These are phyloP conservation scores for human DNA, from an alignment of 2,113 vertebrate species.

Conservation along the genomic window DNA sequence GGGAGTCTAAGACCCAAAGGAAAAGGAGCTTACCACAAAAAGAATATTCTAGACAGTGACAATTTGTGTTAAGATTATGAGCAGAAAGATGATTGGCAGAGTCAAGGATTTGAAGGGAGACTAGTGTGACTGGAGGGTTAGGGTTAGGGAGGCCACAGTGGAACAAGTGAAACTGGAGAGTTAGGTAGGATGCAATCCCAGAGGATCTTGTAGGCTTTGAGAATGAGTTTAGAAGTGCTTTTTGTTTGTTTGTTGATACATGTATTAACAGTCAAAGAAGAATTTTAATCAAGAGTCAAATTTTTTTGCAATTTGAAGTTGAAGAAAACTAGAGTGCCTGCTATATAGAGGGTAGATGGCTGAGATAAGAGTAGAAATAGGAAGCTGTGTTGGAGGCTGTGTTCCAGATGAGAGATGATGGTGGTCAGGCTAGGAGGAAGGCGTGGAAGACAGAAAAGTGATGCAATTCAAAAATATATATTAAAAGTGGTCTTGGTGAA, in stretches of 20 bases:
- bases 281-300: neutral
- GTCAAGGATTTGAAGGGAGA: neutral
- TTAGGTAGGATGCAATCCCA: rapidly evolving
- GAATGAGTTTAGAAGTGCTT: neutral
- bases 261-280: neutral
- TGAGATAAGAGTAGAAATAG: rapidly evolving
- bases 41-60: neutral
- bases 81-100: neutral
- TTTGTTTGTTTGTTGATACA: neutral
- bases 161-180: neutral
- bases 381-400: neutral
- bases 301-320: neutral
- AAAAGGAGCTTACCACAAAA: neutral
- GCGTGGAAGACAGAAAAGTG: neutral
- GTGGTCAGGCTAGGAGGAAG: neutral
- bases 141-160: too few relatives aligned
- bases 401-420: neutral
- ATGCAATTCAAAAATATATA: neutral
- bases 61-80: neutral
- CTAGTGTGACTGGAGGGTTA: too few relatives aligned
- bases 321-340: neutral
- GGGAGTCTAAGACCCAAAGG: neutral
- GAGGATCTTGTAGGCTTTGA: neutral
- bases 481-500: neutral
- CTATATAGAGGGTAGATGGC: neutral